These are phyloP conservation scores for Fulmarus glacialis DNA, from an alignment of 2,113 vertebrate genomes.

Conservation along the genomic window DNA sequence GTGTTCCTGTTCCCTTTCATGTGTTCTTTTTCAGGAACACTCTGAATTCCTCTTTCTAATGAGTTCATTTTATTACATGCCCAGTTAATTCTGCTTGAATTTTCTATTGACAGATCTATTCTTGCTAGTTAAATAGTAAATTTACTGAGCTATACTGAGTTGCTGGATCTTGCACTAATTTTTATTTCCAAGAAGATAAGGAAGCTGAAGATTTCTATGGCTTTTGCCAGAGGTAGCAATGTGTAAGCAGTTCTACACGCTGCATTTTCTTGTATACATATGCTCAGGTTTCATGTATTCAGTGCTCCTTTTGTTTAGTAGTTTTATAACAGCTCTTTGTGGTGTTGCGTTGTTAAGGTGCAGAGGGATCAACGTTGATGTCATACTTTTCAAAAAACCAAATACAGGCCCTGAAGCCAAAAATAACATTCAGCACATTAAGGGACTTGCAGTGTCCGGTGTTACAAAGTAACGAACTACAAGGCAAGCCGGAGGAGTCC, in stretches of 20 bases:
- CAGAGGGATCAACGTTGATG: conserved; percentile 70
- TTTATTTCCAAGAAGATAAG: conserved; percentile 1
- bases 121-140: neutral
- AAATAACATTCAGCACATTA: conserved; percentile 64
- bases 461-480: conserved; percentile 67
- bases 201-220: neutral
- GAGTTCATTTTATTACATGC: neutral
- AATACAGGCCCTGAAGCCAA: conserved; percentile 78
- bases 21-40: neutral
- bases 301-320: neutral
- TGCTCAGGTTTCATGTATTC: neutral
- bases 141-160: neutral
- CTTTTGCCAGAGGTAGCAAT: neutral
- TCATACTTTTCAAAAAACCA: conserved; percentile 81
- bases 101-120: neutral
- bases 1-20: neutral
- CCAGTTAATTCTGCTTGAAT: neutral
- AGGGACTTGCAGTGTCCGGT: conserved; percentile 77
- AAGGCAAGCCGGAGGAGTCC: conserved; percentile 65
- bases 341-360: conserved; percentile 68
- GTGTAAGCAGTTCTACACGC: neutral
- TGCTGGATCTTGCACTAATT: neutral
- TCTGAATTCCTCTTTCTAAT: neutral
- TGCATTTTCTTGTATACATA: neutral
- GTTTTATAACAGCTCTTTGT: neutral